Evolutionary conservation across 2,113 vertebrate genomes (phyloP).

Genomic region (Neotoma lepida): DNA sequence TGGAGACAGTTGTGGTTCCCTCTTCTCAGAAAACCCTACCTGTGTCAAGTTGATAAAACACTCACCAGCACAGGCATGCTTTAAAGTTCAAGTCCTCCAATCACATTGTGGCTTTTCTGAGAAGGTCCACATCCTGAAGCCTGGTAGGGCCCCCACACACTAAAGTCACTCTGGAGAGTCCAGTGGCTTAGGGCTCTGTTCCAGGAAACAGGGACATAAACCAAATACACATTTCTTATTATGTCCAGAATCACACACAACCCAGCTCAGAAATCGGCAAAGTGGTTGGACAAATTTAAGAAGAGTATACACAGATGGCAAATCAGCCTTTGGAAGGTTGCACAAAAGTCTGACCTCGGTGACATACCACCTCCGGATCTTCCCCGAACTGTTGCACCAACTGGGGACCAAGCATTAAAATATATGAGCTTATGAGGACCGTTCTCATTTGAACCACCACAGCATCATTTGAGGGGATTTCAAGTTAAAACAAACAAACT

Average conservation of each 20-base stretch:
- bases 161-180: neutral
- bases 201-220: neutral
- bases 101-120: neutral
- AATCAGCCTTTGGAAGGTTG: neutral
- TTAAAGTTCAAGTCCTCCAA: neutral
- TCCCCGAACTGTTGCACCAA: neutral
- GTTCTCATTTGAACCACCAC: neutral
- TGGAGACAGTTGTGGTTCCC: neutral
- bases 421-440: neutral
- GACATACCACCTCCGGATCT: neutral
- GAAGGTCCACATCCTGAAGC: neutral
- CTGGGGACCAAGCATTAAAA: neutral
- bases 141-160: neutral
- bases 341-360: neutral
- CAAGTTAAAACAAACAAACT: constrained; percentile 30
- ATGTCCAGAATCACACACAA: neutral
- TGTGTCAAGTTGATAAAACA: neutral
- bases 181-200: neutral
- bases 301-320: neutral
- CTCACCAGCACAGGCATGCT: neutral
- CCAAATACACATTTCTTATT: neutral
- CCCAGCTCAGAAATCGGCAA: neutral
- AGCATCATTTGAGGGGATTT: neutral
- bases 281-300: neutral
- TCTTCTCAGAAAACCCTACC: neutral